Conservation (phyloP, 2,797 vertebrate species). For the Channallabes apus region DNA sequence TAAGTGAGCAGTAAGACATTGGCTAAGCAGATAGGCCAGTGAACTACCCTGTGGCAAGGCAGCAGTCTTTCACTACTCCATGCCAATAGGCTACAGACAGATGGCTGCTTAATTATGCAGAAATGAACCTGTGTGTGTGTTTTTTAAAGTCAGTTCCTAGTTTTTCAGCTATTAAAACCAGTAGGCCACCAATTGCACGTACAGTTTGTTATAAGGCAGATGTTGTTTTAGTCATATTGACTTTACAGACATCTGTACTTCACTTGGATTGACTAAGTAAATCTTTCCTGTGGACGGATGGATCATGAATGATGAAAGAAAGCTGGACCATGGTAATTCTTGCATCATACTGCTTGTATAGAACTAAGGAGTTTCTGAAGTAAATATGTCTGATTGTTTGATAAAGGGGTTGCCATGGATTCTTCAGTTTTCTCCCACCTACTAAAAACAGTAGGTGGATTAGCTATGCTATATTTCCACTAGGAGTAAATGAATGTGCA, state of each 20-base stretch:
- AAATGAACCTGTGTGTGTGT: slow-evolving; percentile 51
- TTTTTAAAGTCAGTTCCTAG: slow-evolving; percentile 32
- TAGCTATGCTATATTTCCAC: slow-evolving; percentile 4
- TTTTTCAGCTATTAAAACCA: slow-evolving; percentile 16
- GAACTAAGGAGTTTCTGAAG: neutral
- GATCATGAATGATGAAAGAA: neutral
- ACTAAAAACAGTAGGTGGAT: slow-evolving; percentile 9
- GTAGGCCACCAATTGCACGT: neutral
- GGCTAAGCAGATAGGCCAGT: slow-evolving; percentile 44
- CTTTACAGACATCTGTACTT: neutral
- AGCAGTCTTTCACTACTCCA: slow-evolving; percentile 48
- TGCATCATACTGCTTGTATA: neutral
- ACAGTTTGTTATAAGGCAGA: neutral
- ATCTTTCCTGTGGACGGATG: neutral
- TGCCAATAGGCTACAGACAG: slow-evolving; percentile 53
- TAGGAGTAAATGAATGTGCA: neutral
- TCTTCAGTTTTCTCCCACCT: neutral
- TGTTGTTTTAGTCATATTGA: neutral
- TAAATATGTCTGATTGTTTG: neutral
- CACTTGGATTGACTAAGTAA: neutral
- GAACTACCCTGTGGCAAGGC: slow-evolving; percentile 47
- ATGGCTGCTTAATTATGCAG: slow-evolving; percentile 58
- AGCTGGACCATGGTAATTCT: neutral
- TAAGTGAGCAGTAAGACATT: slow-evolving; percentile 37
- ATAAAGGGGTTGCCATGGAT: neutral